A percentile compares a stretch with the other conserved stretches of the same genome.
Evolutionary conservation across 2,113 vertebrate species (phyloP).

Genomic region (Mormyrus lacerda): DNA sequence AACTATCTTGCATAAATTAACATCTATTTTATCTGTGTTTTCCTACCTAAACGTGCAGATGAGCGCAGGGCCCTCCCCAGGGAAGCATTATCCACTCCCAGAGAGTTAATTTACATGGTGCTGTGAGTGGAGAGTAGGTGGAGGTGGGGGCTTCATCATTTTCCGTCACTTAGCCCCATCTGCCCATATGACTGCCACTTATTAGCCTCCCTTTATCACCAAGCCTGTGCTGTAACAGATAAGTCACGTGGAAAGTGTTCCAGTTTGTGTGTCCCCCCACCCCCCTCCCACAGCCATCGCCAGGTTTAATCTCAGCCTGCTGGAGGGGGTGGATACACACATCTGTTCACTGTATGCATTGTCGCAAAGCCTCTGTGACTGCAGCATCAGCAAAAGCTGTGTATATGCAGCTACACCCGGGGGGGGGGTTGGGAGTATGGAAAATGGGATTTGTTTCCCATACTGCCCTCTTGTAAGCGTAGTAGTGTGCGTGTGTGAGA

Average conservation of each 20-base stretch:
- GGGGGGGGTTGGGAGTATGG: background rate
- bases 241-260: background rate
- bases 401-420: background rate
- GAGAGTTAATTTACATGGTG: background rate
- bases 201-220: background rate
- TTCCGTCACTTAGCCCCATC: background rate
- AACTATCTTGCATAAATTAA: background rate
- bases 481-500: no score
- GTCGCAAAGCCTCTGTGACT: slow-evolving; percentile 14
- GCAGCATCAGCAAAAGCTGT: slow-evolving; percentile 25
- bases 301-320: slow-evolving; percentile 6
- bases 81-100: background rate
- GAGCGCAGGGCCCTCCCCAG: background rate
- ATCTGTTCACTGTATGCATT: slow-evolving; percentile 22
- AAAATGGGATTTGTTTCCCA: background rate
- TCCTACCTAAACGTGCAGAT: background rate
- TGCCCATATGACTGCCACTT: background rate
- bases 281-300: background rate
- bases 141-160: background rate
- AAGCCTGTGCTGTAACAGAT: background rate
- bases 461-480: background rate
- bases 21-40: background rate
- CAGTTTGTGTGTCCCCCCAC: background rate
- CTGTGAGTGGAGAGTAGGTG: background rate
- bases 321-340: slow-evolving; percentile 11